These are phyloP conservation scores for Epinotia brunnichana DNA, from an alignment of 2,888 invertebrate genomes.

Conservation along the genomic window DNA sequence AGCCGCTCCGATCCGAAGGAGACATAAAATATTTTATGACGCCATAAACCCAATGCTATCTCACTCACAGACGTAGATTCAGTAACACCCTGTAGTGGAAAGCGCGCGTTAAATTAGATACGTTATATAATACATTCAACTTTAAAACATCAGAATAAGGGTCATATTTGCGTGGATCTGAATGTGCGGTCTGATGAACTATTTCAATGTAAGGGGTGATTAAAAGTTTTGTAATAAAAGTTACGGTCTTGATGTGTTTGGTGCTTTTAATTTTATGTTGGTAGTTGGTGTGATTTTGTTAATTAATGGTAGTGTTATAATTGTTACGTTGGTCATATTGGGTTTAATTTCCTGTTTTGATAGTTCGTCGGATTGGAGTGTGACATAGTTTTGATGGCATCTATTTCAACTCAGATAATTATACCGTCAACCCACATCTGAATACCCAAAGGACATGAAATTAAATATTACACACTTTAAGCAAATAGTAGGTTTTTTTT, in stretches of 20 bases:
- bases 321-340: conserved; percentile 18
- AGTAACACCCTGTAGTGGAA: conserved; percentile 48
- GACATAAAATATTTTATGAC: conserved; percentile 64
- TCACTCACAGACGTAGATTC: conserved; percentile 51
- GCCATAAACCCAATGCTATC: conserved; percentile 56
- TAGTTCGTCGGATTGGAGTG: background rate
- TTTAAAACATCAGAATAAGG: conserved; percentile 23
- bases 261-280: conserved; percentile 41
- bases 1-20: conserved; percentile 27
- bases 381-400: background rate
- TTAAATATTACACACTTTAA: too few relatives aligned
- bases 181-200: conserved; percentile 38
- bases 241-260: conserved; percentile 39
- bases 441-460: too few relatives aligned
- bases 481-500: too few relatives aligned
- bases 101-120: conserved; percentile 62
- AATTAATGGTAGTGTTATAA: conserved; percentile 33
- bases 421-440: background rate
- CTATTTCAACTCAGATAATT: background rate
- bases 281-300: conserved; percentile 41
- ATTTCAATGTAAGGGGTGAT: conserved; percentile 44
- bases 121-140: conserved; percentile 12
- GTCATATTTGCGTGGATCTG: conserved; percentile 17
- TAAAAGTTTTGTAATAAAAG: conserved; percentile 44
- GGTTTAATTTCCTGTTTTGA: background rate